Evolutionary conservation across 2,113 vertebrate species (phyloP).

Genomic region (Cyprinus carpio): DNA sequence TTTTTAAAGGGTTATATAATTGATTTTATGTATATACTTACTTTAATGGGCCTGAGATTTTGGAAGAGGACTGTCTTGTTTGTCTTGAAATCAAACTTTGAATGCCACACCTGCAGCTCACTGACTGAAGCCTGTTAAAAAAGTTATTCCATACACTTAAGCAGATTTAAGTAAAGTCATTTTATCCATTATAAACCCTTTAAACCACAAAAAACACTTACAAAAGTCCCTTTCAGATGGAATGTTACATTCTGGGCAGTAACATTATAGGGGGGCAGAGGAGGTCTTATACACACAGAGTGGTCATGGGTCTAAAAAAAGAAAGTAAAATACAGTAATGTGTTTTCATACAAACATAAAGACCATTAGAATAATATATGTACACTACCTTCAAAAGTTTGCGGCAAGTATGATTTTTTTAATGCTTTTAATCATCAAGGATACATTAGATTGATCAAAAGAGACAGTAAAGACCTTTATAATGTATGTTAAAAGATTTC

Average conservation of each 20-base stretch:
- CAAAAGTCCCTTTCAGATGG: conserved; percentile 86
- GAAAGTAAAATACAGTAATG: background rate
- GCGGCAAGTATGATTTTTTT: too few species aligned
- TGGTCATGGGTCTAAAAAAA: conserved; percentile 82
- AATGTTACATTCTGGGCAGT: conserved; percentile 84
- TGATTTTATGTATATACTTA: too few species aligned
- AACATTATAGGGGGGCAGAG: conserved; percentile 79
- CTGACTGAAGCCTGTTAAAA: conserved; percentile 74
- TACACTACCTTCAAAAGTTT: background rate
- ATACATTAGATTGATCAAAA: too few species aligned
- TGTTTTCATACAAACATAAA: background rate
- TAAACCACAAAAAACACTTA: conserved; percentile 72
- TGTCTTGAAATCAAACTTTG: conserved; percentile 80
- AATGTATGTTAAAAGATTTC: too few species aligned
- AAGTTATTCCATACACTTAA: background rate
- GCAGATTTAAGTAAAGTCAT: background rate
- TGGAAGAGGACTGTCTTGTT: conserved; percentile 79
- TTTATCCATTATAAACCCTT: background rate
- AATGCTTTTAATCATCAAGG: background rate
- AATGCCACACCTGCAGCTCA: conserved; percentile 87
- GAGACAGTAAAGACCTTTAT: too few species aligned
- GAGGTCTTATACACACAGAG: conserved; percentile 87
- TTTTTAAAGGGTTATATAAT: too few species aligned
- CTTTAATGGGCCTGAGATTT: conserved; percentile 79
- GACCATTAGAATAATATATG: background rate